Evolutionary conservation across 2,888 invertebrate genomes (phyloP).

Genomic region (Leucophora obtusa): DNA sequence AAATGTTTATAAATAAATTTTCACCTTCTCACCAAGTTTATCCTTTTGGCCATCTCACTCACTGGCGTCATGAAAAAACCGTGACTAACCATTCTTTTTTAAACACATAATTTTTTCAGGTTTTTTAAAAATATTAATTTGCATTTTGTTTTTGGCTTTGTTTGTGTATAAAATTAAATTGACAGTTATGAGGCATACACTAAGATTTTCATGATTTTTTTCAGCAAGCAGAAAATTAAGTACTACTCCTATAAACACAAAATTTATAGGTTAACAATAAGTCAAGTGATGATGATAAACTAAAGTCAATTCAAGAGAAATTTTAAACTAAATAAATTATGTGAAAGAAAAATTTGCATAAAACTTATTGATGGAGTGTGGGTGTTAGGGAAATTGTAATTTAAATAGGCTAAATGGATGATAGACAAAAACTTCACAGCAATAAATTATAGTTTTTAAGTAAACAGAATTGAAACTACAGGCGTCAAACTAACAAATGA

Average conservation of each 20-base stretch:
- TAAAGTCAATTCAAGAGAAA: background rate
- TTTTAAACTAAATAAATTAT: slow-evolving; percentile 8
- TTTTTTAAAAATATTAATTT: slow-evolving; percentile 25
- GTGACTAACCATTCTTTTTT: slow-evolving; percentile 38
- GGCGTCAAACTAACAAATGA: too few species aligned
- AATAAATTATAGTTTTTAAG: too few species aligned
- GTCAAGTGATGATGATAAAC: slow-evolving; percentile 18
- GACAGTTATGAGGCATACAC: slow-evolving; percentile 41
- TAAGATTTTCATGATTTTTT: background rate
- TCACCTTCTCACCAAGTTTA: background rate
- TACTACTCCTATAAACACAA: too few species aligned
- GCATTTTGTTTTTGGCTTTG: slow-evolving; percentile 9
- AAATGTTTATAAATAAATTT: background rate
- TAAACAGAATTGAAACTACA: too few species aligned
- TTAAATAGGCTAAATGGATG: background rate
- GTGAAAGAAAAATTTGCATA: background rate
- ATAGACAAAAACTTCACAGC: too few species aligned
- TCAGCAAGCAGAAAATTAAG: background rate
- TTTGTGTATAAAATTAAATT: slow-evolving; percentile 24
- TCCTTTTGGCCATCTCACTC: background rate
- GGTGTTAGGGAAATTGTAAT: background rate
- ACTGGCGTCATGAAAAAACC: slow-evolving; percentile 43
- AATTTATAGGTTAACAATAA: slow-evolving; percentile 44
- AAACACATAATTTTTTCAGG: background rate
- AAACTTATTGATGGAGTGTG: background rate